phyloP scores from a whole-genome alignment of 2,888 invertebrate species.

The Agapetus fuscipes region DNA sequence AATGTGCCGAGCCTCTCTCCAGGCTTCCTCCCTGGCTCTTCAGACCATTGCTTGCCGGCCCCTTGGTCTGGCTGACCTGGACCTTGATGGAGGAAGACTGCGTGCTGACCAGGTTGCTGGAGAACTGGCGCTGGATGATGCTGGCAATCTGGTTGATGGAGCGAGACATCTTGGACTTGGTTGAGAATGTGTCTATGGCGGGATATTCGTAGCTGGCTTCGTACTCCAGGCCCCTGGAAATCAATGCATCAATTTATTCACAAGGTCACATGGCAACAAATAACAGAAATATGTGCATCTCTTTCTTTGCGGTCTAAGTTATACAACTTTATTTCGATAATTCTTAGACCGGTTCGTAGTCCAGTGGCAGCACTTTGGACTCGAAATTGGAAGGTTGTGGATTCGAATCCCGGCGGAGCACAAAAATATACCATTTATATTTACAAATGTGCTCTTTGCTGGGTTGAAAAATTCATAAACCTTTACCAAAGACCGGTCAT shows the following conservation, averaged over 20 bases:
- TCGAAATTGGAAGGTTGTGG: no score
- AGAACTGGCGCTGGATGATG: constrained; percentile 18
- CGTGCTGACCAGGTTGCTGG: constrained; percentile 4
- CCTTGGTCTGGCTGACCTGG: constrained; percentile 2
- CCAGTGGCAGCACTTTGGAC: no score
- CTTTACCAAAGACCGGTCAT: no score
- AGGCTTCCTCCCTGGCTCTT: constrained; percentile 8
- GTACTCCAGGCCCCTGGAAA: constrained; percentile 47
- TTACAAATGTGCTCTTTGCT: no score
- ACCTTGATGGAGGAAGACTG: not conserved
- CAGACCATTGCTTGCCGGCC: constrained; percentile 6
- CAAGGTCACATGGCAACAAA: not conserved
- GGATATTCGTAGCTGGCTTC: constrained; percentile 37
- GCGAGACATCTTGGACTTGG: constrained; percentile 20
- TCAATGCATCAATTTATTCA: constrained; percentile 7
- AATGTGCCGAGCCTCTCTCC: constrained; percentile 32
- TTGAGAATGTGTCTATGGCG: constrained; percentile 15
- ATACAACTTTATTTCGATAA: no score
- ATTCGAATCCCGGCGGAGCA: no score
- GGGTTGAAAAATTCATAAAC: no score
- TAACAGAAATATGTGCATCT: not conserved
- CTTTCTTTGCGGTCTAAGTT: no score
- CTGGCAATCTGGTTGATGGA: constrained; percentile 20
- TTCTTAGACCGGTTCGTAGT: no score
- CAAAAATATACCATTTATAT: no score